phyloP scores from a whole-genome alignment of 2,113 vertebrate genomes.

The Pachypanchax playfairii region DNA sequence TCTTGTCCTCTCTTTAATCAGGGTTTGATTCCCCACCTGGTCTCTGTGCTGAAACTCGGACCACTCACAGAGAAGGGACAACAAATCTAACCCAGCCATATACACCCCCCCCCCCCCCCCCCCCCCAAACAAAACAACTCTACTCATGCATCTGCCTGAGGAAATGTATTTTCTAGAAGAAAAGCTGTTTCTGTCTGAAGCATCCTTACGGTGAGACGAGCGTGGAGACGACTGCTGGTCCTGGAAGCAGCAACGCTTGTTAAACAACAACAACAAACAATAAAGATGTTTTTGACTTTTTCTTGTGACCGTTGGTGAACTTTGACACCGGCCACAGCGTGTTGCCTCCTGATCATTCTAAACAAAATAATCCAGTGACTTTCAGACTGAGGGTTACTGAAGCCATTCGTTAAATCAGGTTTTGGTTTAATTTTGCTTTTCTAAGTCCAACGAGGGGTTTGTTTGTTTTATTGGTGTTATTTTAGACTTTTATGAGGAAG shows the following conservation, averaged over 20 bases:
- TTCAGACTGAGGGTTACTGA: slow-evolving; percentile 41
- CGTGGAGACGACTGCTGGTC: no score
- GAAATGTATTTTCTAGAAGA: no score
- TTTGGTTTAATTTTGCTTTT: slow-evolving; percentile 13
- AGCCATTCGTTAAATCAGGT: slow-evolving; percentile 28
- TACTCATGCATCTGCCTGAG: no score
- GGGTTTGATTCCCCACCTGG: neutral
- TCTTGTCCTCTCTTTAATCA: neutral
- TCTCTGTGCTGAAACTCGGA: slow-evolving; percentile 8
- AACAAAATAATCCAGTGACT: slow-evolving; percentile 32
- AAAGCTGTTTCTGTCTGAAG: no score
- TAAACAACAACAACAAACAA: neutral
- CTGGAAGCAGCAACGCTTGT: no score
- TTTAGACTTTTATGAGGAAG: slow-evolving; percentile 37
- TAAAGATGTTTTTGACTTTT: neutral
- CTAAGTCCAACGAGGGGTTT: slow-evolving; percentile 17
- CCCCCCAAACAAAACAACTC: neutral
- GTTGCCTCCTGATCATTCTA: slow-evolving; percentile 12
- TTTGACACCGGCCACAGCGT: slow-evolving; percentile 2
- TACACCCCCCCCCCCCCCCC: no score
- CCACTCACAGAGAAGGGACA: neutral
- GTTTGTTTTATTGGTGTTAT: slow-evolving; percentile 3
- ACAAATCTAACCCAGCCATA: neutral
- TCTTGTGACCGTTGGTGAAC: slow-evolving; percentile 3
- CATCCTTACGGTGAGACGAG: no score